Conservation (phyloP, 2,888 invertebrate genomes). For the Volucella inanis region DNA sequence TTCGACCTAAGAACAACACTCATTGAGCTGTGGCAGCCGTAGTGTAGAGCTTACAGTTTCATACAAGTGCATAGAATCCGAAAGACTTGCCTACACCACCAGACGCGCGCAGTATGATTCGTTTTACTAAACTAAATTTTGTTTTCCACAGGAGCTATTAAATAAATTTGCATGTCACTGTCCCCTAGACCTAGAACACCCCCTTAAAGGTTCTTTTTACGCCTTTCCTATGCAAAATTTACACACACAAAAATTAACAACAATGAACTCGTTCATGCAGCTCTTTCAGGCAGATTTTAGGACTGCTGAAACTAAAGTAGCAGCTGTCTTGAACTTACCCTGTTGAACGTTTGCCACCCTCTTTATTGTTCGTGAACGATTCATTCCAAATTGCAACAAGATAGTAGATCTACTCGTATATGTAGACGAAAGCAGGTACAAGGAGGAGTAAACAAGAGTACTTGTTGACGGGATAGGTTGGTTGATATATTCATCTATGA, state of each 20-base stretch:
- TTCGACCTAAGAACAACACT: too few species aligned
- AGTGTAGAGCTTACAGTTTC: slow-evolving; percentile 9
- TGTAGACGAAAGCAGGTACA: not conserved
- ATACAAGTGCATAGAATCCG: slow-evolving; percentile 12
- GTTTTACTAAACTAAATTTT: slow-evolving; percentile 56
- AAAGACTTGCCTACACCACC: not conserved
- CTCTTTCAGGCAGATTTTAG: not conserved
- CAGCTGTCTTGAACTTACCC: slow-evolving; percentile 47
- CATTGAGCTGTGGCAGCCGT: not conserved
- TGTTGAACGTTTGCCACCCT: slow-evolving; percentile 41
- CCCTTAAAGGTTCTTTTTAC: slow-evolving; percentile 8
- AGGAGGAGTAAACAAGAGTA: not conserved
- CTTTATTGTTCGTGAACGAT: slow-evolving; percentile 35
- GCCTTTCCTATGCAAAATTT: slow-evolving; percentile 33
- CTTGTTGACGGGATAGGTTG: not conserved
- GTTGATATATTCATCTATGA: slow-evolving; percentile 6
- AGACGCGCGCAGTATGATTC: slow-evolving; percentile 15
- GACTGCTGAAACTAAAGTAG: not conserved
- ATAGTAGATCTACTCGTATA: not conserved
- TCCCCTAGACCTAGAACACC: not conserved
- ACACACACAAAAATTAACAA: too few species aligned
- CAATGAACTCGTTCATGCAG: slow-evolving; percentile 1
- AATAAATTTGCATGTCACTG: slow-evolving; percentile 68
- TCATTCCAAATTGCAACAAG: slow-evolving; percentile 26
- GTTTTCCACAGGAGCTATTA: slow-evolving; percentile 56